These are phyloP conservation scores for Xyrauchen texanus DNA, from an alignment of 2,113 vertebrate species.

Conservation along the genomic window DNA sequence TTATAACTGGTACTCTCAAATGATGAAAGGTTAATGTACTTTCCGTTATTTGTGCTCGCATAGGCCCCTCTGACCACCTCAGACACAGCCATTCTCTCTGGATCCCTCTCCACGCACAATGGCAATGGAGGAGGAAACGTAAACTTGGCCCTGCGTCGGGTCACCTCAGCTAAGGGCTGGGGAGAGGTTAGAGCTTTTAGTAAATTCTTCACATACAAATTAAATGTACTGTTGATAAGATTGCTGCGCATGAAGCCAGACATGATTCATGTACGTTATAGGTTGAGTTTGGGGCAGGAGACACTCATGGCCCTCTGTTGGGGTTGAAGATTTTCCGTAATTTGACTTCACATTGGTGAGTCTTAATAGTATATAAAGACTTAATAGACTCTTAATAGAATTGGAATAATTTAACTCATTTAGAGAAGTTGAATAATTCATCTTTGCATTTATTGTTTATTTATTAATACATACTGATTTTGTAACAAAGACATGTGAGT, in stretches of 20 bases:
- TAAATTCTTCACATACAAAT: background rate
- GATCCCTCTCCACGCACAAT: conserved; percentile 95
- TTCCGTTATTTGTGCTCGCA: background rate
- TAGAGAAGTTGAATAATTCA: no score
- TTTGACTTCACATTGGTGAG: conserved; percentile 89
- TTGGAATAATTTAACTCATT: no score
- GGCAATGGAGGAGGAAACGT: conserved; percentile 95
- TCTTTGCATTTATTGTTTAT: background rate
- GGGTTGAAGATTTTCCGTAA: conserved; percentile 96
- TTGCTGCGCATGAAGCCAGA: background rate
- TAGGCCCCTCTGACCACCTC: conserved; percentile 93
- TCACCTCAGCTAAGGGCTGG: conserved; percentile 94
- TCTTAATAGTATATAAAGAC: conserved; percentile 26
- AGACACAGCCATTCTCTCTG: conserved; percentile 93
- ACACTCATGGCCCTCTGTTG: conserved; percentile 89
- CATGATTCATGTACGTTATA: conserved; percentile 54
- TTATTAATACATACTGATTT: no score
- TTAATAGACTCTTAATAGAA: no score
- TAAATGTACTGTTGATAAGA: background rate
- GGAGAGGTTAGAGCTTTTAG: conserved; percentile 81
- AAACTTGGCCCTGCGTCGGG: conserved; percentile 86
- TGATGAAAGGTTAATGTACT: no score
- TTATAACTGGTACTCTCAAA: no score
- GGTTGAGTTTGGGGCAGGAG: conserved; percentile 93
- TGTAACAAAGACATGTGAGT: no score